A percentile compares a stretch with the other conserved stretches of the same genome.
Conservation (phyloP, 2,888 invertebrate species). For the Callinectes sapidus region DNA sequence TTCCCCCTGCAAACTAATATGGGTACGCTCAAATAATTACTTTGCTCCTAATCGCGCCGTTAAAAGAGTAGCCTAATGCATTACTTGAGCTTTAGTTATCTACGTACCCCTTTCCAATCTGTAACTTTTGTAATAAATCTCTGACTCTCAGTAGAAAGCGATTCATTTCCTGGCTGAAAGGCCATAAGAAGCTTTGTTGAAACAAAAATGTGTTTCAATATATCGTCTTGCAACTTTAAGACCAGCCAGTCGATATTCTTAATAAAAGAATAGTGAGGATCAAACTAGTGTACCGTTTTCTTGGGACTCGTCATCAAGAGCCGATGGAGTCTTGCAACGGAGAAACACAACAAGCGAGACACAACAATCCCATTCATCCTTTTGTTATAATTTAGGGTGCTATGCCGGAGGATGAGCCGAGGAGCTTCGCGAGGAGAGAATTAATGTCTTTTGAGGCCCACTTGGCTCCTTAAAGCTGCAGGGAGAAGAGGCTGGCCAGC, state of each 20-base stretch:
- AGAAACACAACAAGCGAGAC: not conserved
- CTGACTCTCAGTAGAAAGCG: not conserved
- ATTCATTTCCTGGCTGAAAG: not conserved
- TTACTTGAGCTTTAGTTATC: not conserved
- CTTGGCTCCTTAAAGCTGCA: slow-evolving; percentile 36
- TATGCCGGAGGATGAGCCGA: not conserved
- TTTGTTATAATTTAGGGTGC: slow-evolving; percentile 15
- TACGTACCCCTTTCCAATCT: not conserved
- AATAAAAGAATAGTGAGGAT: not conserved
- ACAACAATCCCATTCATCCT: slow-evolving; percentile 10
- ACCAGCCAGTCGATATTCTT: not conserved
- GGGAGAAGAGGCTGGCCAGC: slow-evolving; percentile 9
- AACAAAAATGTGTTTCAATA: not conserved
- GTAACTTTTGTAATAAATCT: not conserved
- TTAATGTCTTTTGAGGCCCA: slow-evolving; percentile 24
- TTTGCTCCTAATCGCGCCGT: not conserved
- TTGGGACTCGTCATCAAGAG: not conserved
- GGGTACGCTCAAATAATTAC: not conserved
- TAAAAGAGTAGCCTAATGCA: not conserved
- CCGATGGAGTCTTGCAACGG: not conserved
- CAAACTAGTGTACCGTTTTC: not conserved
- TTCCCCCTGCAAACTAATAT: not conserved
- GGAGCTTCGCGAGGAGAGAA: not conserved
- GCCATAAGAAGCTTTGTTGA: not conserved
- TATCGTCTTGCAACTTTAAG: not conserved